Evolutionary conservation across 2,113 vertebrate species (phyloP).

Genomic region (Cavia aperea): DNA sequence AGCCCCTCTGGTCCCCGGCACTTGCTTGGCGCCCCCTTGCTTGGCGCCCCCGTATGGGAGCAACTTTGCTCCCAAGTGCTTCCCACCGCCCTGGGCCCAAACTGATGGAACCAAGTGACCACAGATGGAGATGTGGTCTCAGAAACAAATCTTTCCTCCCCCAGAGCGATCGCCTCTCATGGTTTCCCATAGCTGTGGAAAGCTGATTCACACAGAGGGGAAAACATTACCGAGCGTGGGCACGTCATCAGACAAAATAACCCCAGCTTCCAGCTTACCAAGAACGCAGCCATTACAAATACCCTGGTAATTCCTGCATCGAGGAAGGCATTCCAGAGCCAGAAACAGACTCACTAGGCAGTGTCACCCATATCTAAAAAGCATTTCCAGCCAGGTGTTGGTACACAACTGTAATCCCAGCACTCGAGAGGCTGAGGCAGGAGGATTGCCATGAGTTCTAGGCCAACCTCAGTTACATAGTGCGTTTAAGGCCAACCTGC

Average conservation of each 20-base stretch:
- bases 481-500: no score
- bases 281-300: not conserved
- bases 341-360: not conserved
- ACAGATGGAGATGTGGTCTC: rapidly evolving
- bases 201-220: no score
- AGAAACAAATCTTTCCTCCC: not conserved
- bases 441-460: no score
- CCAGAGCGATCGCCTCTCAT: rapidly evolving
- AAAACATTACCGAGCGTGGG: not conserved
- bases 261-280: not conserved
- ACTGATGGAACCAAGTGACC: no score
- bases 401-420: not conserved
- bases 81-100: not conserved
- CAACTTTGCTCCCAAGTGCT: not conserved
- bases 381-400: not conserved
- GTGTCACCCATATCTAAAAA: not conserved
- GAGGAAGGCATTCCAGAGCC: not conserved
- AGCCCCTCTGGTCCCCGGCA: not conserved
- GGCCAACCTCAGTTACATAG: no score
- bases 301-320: rapidly evolving
- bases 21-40: no score
- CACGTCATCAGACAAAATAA: not conserved
- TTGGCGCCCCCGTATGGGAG: no score
- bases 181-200: not conserved
- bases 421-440: no score